Conservation (phyloP, 53 echinoderm and acorn worm species). For the Echinometra lucunter region DNA sequence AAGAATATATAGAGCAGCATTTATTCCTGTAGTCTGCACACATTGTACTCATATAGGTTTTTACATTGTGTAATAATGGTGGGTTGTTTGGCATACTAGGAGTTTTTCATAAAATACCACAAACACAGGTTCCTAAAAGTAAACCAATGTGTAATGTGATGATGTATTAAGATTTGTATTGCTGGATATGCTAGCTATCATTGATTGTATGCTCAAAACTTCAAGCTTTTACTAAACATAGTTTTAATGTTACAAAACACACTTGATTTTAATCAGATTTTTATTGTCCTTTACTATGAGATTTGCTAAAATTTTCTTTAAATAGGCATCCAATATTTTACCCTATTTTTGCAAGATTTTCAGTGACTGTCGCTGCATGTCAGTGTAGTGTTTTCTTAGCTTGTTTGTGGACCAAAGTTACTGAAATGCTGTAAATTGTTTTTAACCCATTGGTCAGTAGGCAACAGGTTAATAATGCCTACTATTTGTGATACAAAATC, state of each 20-base stretch:
- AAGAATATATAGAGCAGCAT: not conserved
- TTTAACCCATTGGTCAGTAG: no score
- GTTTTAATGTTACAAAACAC: not conserved
- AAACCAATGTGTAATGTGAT: no score
- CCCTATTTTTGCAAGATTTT: not conserved
- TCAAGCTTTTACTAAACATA: not conserved
- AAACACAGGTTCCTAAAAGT: not conserved
- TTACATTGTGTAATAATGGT: not conserved
- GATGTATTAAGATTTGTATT: not conserved
- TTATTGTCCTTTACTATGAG: not conserved
- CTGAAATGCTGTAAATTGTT: conserved; percentile 48
- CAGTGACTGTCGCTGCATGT: not conserved
- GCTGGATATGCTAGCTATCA: not conserved
- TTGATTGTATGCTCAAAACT: no score
- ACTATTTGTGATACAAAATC: not conserved
- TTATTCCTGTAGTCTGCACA: not conserved
- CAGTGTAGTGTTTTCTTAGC: not conserved
- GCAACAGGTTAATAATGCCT: not conserved
- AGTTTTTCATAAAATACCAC: not conserved
- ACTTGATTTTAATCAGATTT: not conserved
- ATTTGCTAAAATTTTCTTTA: not conserved
- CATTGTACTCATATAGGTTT: not conserved
- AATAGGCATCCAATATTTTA: not conserved
- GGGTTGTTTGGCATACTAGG: conserved; percentile 33
- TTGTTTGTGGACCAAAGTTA: conserved; percentile 49